Evolutionary conservation across 2,113 vertebrate species (phyloP).

Genomic region (Crotalus tigris): DNA sequence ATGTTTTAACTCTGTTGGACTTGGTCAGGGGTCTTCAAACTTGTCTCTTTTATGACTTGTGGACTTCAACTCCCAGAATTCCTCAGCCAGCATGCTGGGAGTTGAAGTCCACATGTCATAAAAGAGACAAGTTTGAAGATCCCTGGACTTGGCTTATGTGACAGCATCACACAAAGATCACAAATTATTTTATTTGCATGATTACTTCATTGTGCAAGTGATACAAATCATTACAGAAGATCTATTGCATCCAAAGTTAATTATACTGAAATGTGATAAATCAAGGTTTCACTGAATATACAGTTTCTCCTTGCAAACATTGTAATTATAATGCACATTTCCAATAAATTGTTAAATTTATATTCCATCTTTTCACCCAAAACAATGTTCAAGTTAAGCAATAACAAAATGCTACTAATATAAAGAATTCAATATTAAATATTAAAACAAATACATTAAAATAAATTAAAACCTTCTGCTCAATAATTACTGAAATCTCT

Average conservation of each 20-base stretch:
- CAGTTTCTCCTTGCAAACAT: neutral
- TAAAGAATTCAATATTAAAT: neutral
- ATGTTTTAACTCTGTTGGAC: neutral
- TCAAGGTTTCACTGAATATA: neutral
- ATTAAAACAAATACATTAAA: neutral
- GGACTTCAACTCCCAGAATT: too few species aligned
- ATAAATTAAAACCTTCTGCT: neutral
- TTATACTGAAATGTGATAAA: neutral
- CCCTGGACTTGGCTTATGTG: neutral
- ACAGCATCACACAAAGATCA: neutral
- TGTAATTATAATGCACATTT: neutral
- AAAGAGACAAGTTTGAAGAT: too few species aligned
- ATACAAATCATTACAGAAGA: neutral
- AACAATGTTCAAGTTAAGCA: neutral
- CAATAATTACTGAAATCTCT: neutral
- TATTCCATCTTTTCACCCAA: neutral
- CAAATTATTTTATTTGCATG: neutral
- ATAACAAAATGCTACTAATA: neutral
- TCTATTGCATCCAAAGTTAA: neutral
- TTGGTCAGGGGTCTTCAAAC: too few species aligned
- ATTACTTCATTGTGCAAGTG: neutral
- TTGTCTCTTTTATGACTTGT: too few species aligned
- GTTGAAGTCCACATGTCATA: too few species aligned
- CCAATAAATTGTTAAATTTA: neutral
- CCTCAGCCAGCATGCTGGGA: too few species aligned